Conservation (phyloP, 2,888 invertebrate species). For the Zygogramma bicolorata region DNA sequence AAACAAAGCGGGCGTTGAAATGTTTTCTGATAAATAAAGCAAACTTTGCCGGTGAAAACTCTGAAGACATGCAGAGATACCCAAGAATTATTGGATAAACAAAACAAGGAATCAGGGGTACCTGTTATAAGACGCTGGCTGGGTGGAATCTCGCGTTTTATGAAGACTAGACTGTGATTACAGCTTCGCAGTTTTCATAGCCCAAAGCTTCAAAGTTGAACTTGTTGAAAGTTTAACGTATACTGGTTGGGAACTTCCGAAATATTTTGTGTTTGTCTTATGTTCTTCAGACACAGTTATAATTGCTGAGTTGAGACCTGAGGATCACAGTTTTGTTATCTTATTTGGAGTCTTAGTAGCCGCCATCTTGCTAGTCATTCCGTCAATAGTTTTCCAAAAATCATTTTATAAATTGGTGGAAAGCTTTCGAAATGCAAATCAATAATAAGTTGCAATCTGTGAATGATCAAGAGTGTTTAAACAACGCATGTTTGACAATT, state of each 20-base stretch:
- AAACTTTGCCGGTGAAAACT: not conserved
- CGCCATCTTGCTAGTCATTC: too few relatives aligned
- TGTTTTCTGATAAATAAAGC: slow-evolving; percentile 3
- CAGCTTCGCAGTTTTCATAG: not conserved
- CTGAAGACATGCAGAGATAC: not conserved
- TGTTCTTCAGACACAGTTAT: not conserved
- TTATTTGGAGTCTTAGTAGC: too few relatives aligned
- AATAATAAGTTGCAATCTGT: too few relatives aligned
- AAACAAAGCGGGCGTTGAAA: not conserved
- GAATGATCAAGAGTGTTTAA: too few relatives aligned
- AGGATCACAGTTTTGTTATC: too few relatives aligned
- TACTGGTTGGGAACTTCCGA: not conserved
- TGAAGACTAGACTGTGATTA: not conserved
- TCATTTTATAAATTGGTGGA: too few relatives aligned
- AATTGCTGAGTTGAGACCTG: too few relatives aligned
- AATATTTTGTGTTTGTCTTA: not conserved
- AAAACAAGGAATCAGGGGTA: not conserved
- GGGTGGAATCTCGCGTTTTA: not conserved
- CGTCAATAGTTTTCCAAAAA: too few relatives aligned
- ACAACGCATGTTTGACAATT: too few relatives aligned
- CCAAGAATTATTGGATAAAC: not conserved
- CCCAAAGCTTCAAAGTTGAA: not conserved
- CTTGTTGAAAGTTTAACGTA: not conserved
- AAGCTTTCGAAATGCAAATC: too few relatives aligned
- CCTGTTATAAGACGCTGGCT: too few relatives aligned